Base-by-base conservation (phyloP, 2,113 vertebrate genomes). In the Odocoileus hemionus region DNA sequence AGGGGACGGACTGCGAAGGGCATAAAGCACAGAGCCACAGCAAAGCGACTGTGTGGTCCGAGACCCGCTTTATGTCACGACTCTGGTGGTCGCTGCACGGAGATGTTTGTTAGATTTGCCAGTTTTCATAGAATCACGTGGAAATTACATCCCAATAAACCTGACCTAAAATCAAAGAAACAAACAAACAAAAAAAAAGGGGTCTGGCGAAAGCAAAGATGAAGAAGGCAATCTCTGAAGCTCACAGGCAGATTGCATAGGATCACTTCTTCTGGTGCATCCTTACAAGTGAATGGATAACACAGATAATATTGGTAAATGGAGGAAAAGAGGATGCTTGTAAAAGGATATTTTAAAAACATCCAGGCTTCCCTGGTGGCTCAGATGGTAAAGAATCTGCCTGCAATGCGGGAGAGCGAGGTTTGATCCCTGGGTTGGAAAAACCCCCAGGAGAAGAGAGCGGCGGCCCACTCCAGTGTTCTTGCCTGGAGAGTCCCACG, bases 81-180 rank as follows among this genome's bases (percentile, higher is more conserved):
- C 23, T 30, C 23, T 13, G 16, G 78, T 50, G 78, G 45, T 2
- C 0, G 23, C n/a, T n/a, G 6, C 1, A 0, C 0, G 26, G 26
- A 57, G 23, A 57, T 57, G 8, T 10, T 9, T 57, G 55, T 57
- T 57, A 25, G 25, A 25, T 13, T 21, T 16, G 39, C 47, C 76
- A 33, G 2, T 10, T 26, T 61, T 67, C 39, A 36, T 0, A 11
- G 52, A 30, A 21, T 26, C 14, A 5, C 3, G 33, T 3, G 28
- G 11, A 52, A 67, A 45, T 33, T 11, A 47, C 13, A 25, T 30
- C 58, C n/a, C 45, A 15, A 17, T 39, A 54, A 61, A 17, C 25
- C 11, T 25, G 45, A n/a, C 17, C 30, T 23, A 17, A 90, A 55
- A n/a, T 55, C 52, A 54, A 45, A 13, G 15, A 54, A 6, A 17